Base-by-base conservation (phyloP, 2,113 vertebrate species). In the Rostratula benghalensis region DNA sequence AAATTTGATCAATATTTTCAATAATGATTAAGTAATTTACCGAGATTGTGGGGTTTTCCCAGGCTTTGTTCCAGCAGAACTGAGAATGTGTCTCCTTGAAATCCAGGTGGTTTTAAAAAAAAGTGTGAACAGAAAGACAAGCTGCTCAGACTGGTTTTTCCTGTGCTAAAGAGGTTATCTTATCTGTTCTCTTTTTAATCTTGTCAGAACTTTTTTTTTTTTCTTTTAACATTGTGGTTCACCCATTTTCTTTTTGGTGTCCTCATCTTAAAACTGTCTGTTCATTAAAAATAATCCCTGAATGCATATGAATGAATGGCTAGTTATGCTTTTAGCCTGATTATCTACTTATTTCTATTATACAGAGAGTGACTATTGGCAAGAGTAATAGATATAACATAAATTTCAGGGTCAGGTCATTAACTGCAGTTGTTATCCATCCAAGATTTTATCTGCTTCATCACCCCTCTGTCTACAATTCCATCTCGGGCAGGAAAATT, bases 201-300 rank as follows among this genome's bases (percentile, higher is more conserved):
- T 41, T 89, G 33, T 57, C 30, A 79, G 30, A 64, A 25, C 6
- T 77, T 19, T 45, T 45, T 45, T 19, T 45, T 19, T 45, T 19
- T 45, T 45, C 10, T 46, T 46, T 21, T 46, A 21, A 50, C 14
- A 43, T 43, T 7, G 3, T 39, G 25, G 21, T 84, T 87, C 33
- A 71, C 46, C 39, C 22, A 48, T 24, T 16, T 43, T 43, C 93
- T 30, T 22, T 43, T 56, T 7, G 6, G 21, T 89, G 19, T 87
- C 73, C 30, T 59, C 73, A 41, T 37, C 4, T 91, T 88, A 83
- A 77, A 51, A 71, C 16, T n/a, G 46, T 56, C 48, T 61, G 19
- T 65, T 90, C 35, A 71, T 95, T 94, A 93, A 93, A 93, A 92
- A 80, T 77, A 79, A 73, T 41, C 20, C 22, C n/a, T 57, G 45